phyloP scores from a whole-genome alignment of 2,113 vertebrate genomes.

The Podiceps cristatus region DNA sequence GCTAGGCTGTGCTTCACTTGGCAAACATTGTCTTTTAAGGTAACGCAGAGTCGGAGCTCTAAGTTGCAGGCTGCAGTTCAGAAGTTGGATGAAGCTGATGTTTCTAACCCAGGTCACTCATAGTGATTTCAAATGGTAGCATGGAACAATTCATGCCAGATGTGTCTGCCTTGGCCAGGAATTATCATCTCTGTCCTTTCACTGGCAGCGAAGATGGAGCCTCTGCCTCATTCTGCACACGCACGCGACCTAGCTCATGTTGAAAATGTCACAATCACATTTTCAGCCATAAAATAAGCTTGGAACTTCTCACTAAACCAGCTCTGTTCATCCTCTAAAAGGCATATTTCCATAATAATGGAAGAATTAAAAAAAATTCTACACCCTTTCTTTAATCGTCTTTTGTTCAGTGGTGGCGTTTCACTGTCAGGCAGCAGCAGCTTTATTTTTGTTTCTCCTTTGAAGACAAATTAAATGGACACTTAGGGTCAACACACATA shows the following conservation, averaged over 20 bases:
- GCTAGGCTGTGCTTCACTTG: background rate
- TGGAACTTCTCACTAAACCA: background rate
- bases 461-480: background rate
- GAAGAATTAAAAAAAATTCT: background rate
- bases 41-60: background rate
- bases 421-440: background rate
- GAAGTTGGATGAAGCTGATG: background rate
- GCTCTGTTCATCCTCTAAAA: background rate
- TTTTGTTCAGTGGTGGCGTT: background rate
- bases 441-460: background rate
- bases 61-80: background rate
- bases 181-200: background rate
- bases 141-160: background rate
- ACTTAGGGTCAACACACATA: background rate
- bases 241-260: rapidly evolving
- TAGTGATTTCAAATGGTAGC: background rate
- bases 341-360: background rate
- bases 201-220: background rate
- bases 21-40: background rate
- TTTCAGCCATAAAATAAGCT: background rate
- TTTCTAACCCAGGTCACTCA: background rate
- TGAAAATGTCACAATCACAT: background rate
- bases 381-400: background rate
- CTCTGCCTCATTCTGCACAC: background rate
- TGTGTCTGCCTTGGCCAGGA: background rate